Conservation (phyloP, 2,888 invertebrate species). For the Oegoconia quadripuncta region DNA sequence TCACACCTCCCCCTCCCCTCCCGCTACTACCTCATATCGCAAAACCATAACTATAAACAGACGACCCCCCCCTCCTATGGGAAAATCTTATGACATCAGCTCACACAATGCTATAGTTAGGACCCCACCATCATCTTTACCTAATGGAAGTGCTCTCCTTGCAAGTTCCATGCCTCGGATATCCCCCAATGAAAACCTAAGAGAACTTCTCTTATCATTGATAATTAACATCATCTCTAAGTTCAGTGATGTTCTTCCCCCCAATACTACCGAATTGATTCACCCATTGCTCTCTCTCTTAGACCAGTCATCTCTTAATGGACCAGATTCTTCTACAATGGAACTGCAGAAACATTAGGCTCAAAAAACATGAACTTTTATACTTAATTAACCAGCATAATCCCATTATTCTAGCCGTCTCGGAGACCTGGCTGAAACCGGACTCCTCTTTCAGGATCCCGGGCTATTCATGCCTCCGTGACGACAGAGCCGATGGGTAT, state of each 20-base stretch:
- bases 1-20: too few relatives aligned
- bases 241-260: background rate
- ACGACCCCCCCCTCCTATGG: background rate
- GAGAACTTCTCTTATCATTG: background rate
- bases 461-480: constrained; percentile 23
- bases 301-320: background rate
- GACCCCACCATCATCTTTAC: background rate
- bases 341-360: constrained; percentile 16
- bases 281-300: background rate
- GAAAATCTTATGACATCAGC: background rate
- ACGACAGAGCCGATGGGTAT: constrained; percentile 23
- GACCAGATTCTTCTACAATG: constrained; percentile 13
- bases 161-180: accelerated
- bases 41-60: background rate
- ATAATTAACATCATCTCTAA: background rate
- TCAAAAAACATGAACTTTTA: constrained; percentile 15
- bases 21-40: background rate
- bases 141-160: background rate
- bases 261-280: background rate
- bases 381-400: constrained; percentile 6
- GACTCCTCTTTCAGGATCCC: too few relatives aligned
- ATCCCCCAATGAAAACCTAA: background rate
- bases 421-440: constrained; percentile 22
- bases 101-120: background rate
- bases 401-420: constrained; percentile 10